Evolutionary conservation across 2,888 invertebrate genomes (phyloP), one percentile per base, ranked within the genome.

Genomic region (Troilus luridus): DNA sequence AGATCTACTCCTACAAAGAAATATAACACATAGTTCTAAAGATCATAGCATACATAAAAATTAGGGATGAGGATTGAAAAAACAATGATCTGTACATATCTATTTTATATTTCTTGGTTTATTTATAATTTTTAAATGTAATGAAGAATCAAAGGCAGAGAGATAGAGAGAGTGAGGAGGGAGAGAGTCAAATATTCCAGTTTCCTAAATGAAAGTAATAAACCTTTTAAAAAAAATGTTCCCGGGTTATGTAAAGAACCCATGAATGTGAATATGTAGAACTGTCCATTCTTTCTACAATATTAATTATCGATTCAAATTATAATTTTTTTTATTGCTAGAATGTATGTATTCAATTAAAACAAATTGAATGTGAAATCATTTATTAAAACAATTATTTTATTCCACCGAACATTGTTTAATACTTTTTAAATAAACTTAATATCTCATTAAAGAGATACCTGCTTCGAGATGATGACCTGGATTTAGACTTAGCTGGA

Each of bases 401-500:
- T 21, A 10, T 21, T 62, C 5, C 21, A 21, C 19, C 6, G 6
- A 62, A 62, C 9, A 8, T 7, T 62, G 21, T 11, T n/a, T n/a
- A 24, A 24, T 27, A 11, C 67, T 27, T 67, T 67, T 67, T 67
- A 11, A 67, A 67, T 67, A 67, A 24, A 24, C 12, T 67, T 24
- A 67, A 24, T 24, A 24, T 12, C 6, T 0, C 6, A 67, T 12
- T 59, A 41, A 60, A 64, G 11, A 21, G 54, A 17, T 27, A 91
- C 91, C 91, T 91, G 91, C 91, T 91, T 24, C 91, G 58, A 0
- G 88, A 77, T 19, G 88, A 60, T 41, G 81, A 85, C n/a, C 93
- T 94, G 8, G 94, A 94, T 9, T 94, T 94, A 54, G 90, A 90
- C 21, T 90, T 90, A n/a, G 91, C 62, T 14, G 81, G 90, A n/a